Base-by-base conservation (phyloP, 2,113 vertebrate species). In the Sisor rabdophorus region DNA sequence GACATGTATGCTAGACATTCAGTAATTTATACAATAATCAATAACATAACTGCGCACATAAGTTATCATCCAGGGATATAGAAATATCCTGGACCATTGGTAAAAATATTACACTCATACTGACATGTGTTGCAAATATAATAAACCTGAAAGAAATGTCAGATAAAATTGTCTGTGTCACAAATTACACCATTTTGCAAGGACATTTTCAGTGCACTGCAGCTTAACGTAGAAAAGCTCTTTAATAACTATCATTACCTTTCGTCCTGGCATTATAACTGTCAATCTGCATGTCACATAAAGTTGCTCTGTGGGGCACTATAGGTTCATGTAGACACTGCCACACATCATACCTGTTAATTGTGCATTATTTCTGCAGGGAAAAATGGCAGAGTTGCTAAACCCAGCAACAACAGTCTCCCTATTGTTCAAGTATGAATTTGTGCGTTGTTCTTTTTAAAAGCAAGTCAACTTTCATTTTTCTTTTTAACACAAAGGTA, bases 331-430 rank as follows among this genome's bases (percentile, higher is more conserved):
- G 44, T 22, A 65, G 22, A 24, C 32, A 30, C 40, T 76, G 4
- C 15, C 64, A 65, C 47, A 73, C 74, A 79, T 80, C 75, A 80
- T 72, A 28, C 52, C 24, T 20, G 26, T 40, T 78, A 81, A 71
- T 76, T 61, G 56, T 59, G 50, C 78, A 50, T 71, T 59, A 82
- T 80, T 87, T 52, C 69, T 58, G 56, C 70, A 24, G 22, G 53
- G 32, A 59, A 63, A 82, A 79, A 79, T 36, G 32, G 56, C 36
- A 59, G 12, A 26, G n/a, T 10, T 44, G 4, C 40, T 44, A 10
- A 44, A 44, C 4, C 5, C 40, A 44, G 40, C 40, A 44, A 44
- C n/a, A 32, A 68, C 53, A 19, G 22, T 28, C 52, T 73, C 13
- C 19, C 54, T 3, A 26, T n/a, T 70, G 24, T 19, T 7, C 16